phyloP scores from a whole-genome alignment of 92 coral and sea anemone genomes.

The Parazoanthus darwini region DNA sequence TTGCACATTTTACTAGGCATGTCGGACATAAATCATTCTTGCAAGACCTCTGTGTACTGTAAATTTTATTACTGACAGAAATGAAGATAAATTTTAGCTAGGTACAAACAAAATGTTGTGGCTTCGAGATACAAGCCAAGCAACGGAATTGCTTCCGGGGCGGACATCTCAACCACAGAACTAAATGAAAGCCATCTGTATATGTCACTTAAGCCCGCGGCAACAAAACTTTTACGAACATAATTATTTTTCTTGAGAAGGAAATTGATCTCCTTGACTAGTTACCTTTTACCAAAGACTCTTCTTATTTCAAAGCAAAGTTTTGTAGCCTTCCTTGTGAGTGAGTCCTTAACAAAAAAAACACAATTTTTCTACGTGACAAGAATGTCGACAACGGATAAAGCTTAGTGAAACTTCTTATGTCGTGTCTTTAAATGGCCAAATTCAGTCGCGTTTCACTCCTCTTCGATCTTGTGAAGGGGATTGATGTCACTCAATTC shows the following conservation, averaged over 20 bases:
- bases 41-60: neutral
- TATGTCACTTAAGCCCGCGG: neutral
- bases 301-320: no score
- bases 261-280: neutral
- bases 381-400: neutral
- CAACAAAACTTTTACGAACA: neutral
- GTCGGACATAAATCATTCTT: neutral
- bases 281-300: neutral
- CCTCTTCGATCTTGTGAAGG: neutral
- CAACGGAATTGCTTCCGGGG: conserved; percentile 16
- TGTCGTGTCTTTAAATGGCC: neutral
- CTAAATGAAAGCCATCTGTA: neutral
- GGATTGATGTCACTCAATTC: neutral
- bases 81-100: neutral
- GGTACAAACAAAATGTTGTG: neutral
- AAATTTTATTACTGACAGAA: neutral
- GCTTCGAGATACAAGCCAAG: neutral
- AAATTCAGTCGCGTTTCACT: neutral
- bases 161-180: neutral
- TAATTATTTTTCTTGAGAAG: neutral
- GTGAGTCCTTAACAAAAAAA: neutral
- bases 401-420: neutral
- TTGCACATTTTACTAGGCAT: neutral
- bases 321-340: neutral
- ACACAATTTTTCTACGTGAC: neutral